Evolutionary conservation across 2,797 vertebrate genomes (phyloP), one percentile per base, ranked within the genome.

Genomic region (Lacerta bilineata): DNA sequence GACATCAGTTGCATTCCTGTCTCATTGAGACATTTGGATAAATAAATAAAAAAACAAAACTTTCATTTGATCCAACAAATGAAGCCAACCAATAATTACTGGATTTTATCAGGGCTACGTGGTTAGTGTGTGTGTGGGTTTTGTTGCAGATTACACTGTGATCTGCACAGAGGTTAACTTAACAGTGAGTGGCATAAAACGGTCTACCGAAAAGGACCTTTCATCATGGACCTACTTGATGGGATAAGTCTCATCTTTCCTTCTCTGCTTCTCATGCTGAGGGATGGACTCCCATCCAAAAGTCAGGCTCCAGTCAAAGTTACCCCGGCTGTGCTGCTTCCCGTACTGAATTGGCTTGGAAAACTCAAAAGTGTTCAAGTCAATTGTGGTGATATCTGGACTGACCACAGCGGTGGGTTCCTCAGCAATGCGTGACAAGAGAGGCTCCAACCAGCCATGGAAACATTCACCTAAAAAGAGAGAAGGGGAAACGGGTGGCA

Each of bases 301-400:
- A 0, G 96, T 97, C 90, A 99, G 96, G 91, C 98, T 98, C 99
- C 99, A 99, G 96, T 99, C 98, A 33, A 99, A 99, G 95, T 98
- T 99, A 3, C 99, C 98, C 0, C 98, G 97, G 95, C 98, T 99
- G 90, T 96, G 98, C 36, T 98, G 97, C 2, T 96, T 98, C 46
- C 95, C 97, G 0, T 93, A 96, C 85, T 96, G 94, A 33, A 96
- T 55, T 0, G 99, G 99, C 91, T 97, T 98, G 93, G 96, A 94
- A 94, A 99, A 99, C 90, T 97, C 95, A 17, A 99, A 99, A 75
- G 79, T 97, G 95, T 99, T 97, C 15, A 99, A 96, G 94, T 99
- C 98, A 8, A 99, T 99, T 95, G 97, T 97, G 93, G 96, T 96
- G 23, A 99, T 99, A 93, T 99, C 98, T 0, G 98, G 98, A 93